Evolutionary conservation across 2,888 invertebrate species (phyloP).

Genomic region (Drosophila prostipennis): DNA sequence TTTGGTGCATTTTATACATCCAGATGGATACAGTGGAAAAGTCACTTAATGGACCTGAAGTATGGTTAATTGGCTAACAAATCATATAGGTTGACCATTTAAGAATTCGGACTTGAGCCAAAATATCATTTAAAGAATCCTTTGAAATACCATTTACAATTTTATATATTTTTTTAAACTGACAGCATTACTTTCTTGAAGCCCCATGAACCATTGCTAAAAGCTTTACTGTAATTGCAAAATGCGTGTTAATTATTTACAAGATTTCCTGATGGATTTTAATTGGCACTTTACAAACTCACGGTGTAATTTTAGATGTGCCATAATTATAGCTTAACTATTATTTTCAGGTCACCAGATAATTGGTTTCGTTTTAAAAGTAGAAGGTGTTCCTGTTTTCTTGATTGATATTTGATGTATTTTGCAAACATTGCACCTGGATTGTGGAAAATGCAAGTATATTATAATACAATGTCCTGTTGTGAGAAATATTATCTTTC

Average conservation of each 20-base stretch:
- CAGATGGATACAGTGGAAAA: constrained; percentile 28
- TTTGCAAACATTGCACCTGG: no score
- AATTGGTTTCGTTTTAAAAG: background rate
- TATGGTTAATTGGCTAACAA: no score
- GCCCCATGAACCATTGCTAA: background rate
- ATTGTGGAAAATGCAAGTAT: no score
- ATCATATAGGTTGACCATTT: no score
- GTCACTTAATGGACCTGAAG: background rate
- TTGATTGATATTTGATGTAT: no score
- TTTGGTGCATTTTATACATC: constrained; percentile 20
- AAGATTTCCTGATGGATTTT: background rate
- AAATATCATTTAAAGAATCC: background rate
- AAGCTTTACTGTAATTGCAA: background rate
- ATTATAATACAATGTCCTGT: no score
- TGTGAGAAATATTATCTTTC: no score
- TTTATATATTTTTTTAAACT: background rate
- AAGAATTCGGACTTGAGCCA: no score
- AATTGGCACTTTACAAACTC: background rate
- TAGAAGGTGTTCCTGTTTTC: background rate
- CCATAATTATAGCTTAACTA: background rate
- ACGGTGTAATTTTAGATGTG: background rate
- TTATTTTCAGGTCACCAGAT: background rate
- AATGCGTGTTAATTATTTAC: background rate
- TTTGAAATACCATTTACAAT: background rate
- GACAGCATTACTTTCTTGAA: no score